phyloP scores from a whole-genome alignment of 2,888 invertebrate genomes.

The Aspidiotus rigidus region DNA sequence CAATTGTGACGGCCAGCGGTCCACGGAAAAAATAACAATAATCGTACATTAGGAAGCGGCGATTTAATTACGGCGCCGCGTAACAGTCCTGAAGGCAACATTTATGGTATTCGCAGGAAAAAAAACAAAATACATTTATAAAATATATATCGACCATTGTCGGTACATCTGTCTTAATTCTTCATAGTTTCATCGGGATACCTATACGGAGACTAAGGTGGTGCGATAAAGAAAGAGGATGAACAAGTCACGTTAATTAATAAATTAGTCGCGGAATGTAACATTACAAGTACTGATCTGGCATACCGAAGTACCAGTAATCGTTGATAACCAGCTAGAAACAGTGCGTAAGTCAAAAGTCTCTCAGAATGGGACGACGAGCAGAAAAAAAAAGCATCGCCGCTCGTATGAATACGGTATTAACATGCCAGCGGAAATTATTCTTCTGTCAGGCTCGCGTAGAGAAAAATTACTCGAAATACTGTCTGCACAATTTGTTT shows the following conservation, averaged over 20 bases:
- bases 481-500: no score
- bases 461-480: no score
- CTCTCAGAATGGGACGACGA: no score
- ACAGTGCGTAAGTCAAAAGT: no score
- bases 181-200: not conserved
- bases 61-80: slow-evolving; percentile 13
- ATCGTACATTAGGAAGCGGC: not conserved
- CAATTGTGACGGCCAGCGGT: no score
- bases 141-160: not conserved
- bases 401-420: no score
- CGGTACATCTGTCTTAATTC: slow-evolving; percentile 10
- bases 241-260: slow-evolving; percentile 9
- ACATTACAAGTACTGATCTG: slow-evolving; percentile 1
- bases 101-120: not conserved
- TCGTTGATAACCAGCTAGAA: not conserved
- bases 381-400: no score
- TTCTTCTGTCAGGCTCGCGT: no score
- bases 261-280: not conserved
- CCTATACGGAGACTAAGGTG: not conserved
- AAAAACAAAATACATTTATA: not conserved
- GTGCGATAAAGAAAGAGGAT: not conserved
- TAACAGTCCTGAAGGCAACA: not conserved
- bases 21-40: not conserved
- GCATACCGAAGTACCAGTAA: not conserved
- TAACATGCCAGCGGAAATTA: no score